Evolutionary conservation across 2,113 vertebrate genomes (phyloP), one percentile per base, ranked within the genome.

Genomic region (Polypterus senegalus): DNA sequence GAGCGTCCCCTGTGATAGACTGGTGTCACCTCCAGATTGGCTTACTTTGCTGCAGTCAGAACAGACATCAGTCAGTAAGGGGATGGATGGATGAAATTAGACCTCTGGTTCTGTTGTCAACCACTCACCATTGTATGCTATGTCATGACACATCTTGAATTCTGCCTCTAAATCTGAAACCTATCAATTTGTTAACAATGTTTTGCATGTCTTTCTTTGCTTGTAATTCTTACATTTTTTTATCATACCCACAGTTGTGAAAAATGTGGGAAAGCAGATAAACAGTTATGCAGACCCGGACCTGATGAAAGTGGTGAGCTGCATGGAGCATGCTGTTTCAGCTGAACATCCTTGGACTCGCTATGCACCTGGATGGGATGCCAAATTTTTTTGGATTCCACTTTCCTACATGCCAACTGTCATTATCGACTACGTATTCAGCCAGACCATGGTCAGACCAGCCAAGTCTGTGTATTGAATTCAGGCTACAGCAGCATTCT

Each of bases 321-420:
- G 86, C 54, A 89, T 90, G 86, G 85, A 87, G 11, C 88, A 91
- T 1, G 86, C 87, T 2, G 58, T 89, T 63, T 85, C 83, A n/a
- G 87, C 86, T 4, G 69, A 76, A 47, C 66, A 83, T 63, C 88
- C 89, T 5, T 76, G 61, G 10, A 67, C 83, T 6, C 81, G 69
- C 9, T 89, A 90, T 3, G 4, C 67, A 48, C 75, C 71, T 5
- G 88, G 88, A 10, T 73, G 71, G 65, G 87, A 91, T 68, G 87
- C 89, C 45, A 86, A 84, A 63, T 49, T 76, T 4, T 69, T 83
- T 62, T 90, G 83, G 85, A 72, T 81, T 9, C 81, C 76, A 5
- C 67, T 86, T 48, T 84, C 82, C 63, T 75, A 73, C 48, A 85
- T 94, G 88, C 92, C 92, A 3, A 71, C 81, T 44, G 76, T 63